A percentile compares a stretch with the other conserved stretches of the same genome.
These are phyloP conservation scores for Camarhynchus parvulus DNA, from an alignment of 2,113 vertebrate genomes.

Conservation along the genomic window DNA sequence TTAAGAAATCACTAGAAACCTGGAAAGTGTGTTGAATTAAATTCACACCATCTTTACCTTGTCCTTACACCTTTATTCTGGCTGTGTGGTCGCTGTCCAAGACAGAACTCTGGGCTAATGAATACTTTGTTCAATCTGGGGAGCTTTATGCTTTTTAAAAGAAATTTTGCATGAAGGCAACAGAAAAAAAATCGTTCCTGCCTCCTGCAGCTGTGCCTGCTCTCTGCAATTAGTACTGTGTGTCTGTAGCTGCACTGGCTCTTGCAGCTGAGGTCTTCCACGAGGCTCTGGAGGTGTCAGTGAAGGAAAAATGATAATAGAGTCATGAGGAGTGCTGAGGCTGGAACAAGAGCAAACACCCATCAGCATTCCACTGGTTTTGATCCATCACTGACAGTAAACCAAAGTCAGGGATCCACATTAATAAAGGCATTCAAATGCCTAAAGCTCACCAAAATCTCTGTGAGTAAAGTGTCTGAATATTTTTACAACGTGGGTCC, in stretches of 20 bases:
- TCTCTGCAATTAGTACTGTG: not conserved
- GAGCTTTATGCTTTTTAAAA: not conserved
- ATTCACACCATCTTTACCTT: not conserved
- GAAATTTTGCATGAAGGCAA: not conserved
- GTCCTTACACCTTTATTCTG: not conserved
- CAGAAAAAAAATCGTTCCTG: not conserved
- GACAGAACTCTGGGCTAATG: not conserved
- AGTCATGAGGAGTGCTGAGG: not conserved
- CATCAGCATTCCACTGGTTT: not conserved
- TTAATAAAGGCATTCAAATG: not conserved
- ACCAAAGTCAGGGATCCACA: not conserved
- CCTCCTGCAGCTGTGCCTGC: not conserved
- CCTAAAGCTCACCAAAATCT: not conserved
- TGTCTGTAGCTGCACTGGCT: not conserved
- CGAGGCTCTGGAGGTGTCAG: not conserved
- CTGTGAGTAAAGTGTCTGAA: not conserved
- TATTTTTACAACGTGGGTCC: not conserved
- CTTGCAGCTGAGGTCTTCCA: not conserved
- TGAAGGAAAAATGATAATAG: not conserved
- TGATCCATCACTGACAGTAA: not conserved
- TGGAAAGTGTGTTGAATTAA: not conserved
- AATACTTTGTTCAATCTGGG: not conserved
- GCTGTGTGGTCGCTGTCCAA: not conserved
- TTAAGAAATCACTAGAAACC: not conserved
- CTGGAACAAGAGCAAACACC: not conserved